Conservation (phyloP, 2,113 vertebrate species). For the Zosterops japonicus region DNA sequence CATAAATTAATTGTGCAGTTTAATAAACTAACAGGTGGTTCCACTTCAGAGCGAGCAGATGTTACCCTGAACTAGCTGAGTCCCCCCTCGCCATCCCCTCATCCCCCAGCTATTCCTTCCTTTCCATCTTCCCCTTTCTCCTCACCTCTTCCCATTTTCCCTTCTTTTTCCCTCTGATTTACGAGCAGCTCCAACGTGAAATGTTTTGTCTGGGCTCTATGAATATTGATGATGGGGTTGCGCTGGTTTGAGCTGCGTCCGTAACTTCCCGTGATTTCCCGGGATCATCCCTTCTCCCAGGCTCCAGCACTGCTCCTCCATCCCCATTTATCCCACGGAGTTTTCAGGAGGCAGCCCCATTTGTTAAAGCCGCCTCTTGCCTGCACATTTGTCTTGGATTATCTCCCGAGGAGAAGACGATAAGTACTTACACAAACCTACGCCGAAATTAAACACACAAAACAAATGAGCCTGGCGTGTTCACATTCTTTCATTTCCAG, state of each 20-base stretch:
- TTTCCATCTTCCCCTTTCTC: slow-evolving; percentile 62
- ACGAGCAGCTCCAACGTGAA: slow-evolving; percentile 62
- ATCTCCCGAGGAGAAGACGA: slow-evolving; percentile 34
- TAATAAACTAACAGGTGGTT: slow-evolving; percentile 82
- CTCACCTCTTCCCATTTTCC: background rate
- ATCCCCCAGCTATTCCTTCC: slow-evolving; percentile 58
- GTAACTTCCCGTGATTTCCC: slow-evolving; percentile 50
- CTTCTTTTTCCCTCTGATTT: slow-evolving; percentile 69
- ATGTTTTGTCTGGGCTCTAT: slow-evolving; percentile 67
- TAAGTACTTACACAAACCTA: slow-evolving; percentile 59
- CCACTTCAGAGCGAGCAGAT: slow-evolving; percentile 77
- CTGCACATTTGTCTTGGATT: slow-evolving; percentile 55
- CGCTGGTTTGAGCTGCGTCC: slow-evolving; percentile 63
- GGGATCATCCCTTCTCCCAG: slow-evolving; percentile 19
- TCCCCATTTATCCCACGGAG: background rate
- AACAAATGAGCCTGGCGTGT: slow-evolving; percentile 50
- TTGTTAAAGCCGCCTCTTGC: background rate
- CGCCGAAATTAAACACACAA: slow-evolving; percentile 53
- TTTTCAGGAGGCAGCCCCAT: slow-evolving; percentile 15
- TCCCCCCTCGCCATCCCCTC: slow-evolving; percentile 50
- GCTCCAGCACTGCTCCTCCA: background rate
- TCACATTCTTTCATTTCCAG: slow-evolving; percentile 40
- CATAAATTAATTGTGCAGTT: slow-evolving; percentile 75
- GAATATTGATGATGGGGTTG: slow-evolving; percentile 70
- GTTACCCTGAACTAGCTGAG: slow-evolving; percentile 70